Conservation (phyloP, 1,140 invertebrate genomes). For the Papilio glaucus region DNA sequence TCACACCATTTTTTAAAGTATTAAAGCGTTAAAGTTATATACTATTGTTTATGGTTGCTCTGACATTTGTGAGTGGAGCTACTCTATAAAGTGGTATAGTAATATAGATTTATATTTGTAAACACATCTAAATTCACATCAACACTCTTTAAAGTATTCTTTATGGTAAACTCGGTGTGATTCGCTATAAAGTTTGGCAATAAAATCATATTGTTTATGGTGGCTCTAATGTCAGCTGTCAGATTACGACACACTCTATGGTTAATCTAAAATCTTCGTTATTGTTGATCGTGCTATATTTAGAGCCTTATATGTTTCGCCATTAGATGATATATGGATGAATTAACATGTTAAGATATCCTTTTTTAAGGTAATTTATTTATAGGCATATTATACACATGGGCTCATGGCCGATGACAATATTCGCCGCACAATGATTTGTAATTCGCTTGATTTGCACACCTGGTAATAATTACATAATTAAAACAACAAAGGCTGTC, state of each 20-base stretch:
- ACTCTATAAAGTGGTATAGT: background rate
- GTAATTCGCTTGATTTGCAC: no score
- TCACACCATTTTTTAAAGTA: background rate
- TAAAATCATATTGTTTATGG: constrained; percentile 13
- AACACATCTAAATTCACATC: background rate
- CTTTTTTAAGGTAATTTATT: no score
- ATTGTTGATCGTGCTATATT: background rate
- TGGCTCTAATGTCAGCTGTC: constrained; percentile 7
- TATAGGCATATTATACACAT: no score
- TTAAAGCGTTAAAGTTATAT: background rate
- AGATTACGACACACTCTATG: background rate
- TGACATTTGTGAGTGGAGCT: background rate
- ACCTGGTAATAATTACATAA: background rate
- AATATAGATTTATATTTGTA: constrained; percentile 17
- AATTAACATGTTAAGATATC: background rate
- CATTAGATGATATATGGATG: background rate
- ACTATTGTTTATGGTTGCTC: background rate
- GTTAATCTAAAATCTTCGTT: constrained; percentile 2
- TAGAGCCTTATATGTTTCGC: background rate
- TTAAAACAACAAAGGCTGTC: no score
- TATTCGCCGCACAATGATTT: background rate
- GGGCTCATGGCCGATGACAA: background rate
- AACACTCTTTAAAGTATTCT: background rate
- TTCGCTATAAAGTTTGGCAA: constrained; percentile 20
- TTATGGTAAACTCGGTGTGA: background rate